A percentile compares a stretch with the other conserved stretches of the same genome.
Conservation (phyloP, 2,113 vertebrate species). For the Amazona guildingii region DNA sequence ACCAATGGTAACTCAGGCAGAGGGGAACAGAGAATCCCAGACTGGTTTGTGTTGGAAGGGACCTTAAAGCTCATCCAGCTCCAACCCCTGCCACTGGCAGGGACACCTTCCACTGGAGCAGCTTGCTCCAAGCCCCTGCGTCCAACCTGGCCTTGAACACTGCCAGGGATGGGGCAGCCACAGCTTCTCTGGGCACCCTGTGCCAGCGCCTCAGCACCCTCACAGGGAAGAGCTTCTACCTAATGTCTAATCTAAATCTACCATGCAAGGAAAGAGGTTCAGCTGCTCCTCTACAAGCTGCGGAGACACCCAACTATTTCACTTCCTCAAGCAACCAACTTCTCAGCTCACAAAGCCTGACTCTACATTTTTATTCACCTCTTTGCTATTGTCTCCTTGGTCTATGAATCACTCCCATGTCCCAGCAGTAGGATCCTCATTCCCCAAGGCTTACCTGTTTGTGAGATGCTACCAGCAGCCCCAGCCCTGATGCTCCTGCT, state of each 20-base stretch:
- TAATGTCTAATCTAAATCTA: not conserved
- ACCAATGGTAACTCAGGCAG: accelerated
- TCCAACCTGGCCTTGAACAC: too few species aligned
- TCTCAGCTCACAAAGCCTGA: not conserved
- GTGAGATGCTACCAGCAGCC: not conserved
- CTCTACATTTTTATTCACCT: accelerated
- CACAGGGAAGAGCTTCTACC: not conserved
- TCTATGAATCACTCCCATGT: accelerated
- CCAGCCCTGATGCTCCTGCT: accelerated
- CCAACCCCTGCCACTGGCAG: not conserved
- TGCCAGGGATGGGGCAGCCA: not conserved
- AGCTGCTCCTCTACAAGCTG: accelerated
- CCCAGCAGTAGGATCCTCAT: accelerated
- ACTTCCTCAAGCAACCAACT: accelerated
- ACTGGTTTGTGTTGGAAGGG: not conserved
- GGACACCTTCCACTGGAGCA: not conserved
- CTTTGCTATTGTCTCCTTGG: accelerated
- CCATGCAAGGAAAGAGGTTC: accelerated
- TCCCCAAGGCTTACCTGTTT: accelerated
- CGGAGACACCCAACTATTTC: accelerated
- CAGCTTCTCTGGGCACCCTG: not conserved
- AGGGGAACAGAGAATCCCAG: not conserved
- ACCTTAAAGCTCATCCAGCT: not conserved
- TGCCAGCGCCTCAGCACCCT: not conserved
- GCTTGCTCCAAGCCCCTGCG: too few species aligned